phyloP scores from a whole-genome alignment of 1,140 invertebrate genomes.

The Chironomus striatipennis region DNA sequence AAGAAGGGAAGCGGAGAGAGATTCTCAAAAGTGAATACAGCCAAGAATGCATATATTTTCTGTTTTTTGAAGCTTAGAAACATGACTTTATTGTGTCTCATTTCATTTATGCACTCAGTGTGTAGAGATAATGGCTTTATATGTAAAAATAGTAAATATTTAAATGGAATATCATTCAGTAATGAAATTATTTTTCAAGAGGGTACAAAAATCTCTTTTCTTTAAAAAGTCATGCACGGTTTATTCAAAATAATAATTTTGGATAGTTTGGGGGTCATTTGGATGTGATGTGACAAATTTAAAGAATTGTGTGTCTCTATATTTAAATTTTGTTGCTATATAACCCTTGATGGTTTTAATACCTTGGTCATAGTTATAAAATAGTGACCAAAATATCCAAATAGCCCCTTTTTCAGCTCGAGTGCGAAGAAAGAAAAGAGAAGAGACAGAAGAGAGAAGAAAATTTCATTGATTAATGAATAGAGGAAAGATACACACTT shows the following conservation, averaged over 20 bases:
- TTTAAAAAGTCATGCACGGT: too few species aligned
- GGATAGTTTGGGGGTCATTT: background rate
- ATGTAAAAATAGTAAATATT: conserved; percentile 3
- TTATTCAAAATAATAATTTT: background rate
- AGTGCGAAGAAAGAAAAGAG: background rate
- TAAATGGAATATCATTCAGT: background rate
- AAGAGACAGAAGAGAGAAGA: background rate
- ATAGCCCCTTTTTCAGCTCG: background rate
- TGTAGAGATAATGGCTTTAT: background rate
- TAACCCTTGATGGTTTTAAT: too few species aligned
- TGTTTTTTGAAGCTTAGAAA: background rate
- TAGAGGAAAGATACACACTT: conserved; percentile 12
- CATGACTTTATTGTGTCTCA: conserved; percentile 19
- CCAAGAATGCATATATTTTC: background rate
- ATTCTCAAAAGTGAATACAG: background rate
- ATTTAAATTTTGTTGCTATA: too few species aligned
- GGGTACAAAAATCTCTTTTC: too few species aligned
- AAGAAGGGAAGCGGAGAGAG: background rate
- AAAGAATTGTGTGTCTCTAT: too few species aligned
- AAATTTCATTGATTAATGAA: background rate
- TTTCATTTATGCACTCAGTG: background rate
- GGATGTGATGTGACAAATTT: too few species aligned
- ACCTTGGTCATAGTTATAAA: too few species aligned
- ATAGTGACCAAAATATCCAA: too few species aligned
- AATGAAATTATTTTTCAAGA: too few species aligned